Conservation (phyloP, 2,797 vertebrate genomes). For the Acridotheres tristis region DNA sequence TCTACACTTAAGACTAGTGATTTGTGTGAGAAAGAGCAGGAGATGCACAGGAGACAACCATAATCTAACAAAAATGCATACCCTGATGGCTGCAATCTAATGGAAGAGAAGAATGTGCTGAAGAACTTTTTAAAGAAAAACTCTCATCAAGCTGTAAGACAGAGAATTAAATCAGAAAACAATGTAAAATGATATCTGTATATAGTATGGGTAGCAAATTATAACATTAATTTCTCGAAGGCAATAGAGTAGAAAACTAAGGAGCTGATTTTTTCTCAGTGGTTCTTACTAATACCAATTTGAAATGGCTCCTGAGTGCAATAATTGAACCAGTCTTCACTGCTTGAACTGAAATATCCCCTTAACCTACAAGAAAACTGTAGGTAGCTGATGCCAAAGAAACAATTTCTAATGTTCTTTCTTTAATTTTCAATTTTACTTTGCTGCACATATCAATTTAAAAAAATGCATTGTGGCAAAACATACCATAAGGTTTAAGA, state of each 20-base stretch:
- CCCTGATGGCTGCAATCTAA: not conserved
- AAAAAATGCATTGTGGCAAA: not conserved
- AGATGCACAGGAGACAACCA: not conserved
- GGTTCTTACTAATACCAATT: not conserved
- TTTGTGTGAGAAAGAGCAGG: not conserved
- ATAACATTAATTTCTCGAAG: not conserved
- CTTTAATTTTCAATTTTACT: not conserved
- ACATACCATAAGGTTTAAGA: not conserved
- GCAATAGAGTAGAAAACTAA: not conserved
- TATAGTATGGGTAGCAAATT: not conserved
- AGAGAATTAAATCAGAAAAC: not conserved
- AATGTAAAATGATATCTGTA: not conserved
- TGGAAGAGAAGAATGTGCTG: not conserved
- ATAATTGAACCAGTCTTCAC: not conserved
- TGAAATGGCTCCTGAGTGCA: not conserved
- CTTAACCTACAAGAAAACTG: not conserved
- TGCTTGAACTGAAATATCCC: not conserved
- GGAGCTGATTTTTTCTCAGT: not conserved
- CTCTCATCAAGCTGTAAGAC: not conserved
- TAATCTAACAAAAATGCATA: not conserved
- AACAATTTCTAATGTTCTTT: not conserved
- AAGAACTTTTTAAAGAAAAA: not conserved
- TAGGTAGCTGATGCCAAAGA: not conserved
- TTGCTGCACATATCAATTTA: not conserved
- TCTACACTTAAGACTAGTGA: not conserved